phyloP scores from a whole-genome alignment of 2,888 invertebrate species.

The Scaptomyza cyrtandrae region DNA sequence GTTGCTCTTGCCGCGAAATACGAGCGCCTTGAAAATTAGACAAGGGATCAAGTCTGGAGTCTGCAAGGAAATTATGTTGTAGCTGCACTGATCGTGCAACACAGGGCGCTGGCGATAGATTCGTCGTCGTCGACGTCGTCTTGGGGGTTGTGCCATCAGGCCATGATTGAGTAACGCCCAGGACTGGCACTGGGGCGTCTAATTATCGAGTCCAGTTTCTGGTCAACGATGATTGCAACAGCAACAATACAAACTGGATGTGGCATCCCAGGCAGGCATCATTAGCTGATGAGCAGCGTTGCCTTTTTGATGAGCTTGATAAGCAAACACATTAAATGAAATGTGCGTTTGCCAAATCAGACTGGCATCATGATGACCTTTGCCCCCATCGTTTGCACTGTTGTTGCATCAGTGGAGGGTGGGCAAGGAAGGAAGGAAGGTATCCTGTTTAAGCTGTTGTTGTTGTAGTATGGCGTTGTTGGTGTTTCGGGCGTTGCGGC shows the following conservation, averaged over 20 bases:
- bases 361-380: conserved; percentile 39
- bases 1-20: conserved; percentile 64
- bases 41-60: conserved; percentile 33
- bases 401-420: not conserved
- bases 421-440: not conserved
- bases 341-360: conserved; percentile 51
- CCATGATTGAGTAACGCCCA: conserved; percentile 83
- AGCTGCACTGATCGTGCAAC: conserved; percentile 64
- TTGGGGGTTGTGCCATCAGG: conserved; percentile 81
- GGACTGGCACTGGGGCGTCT: conserved; percentile 65
- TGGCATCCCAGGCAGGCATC: conserved; percentile 36
- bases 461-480: conserved; percentile 4
- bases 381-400: conserved; percentile 21
- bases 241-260: conserved; percentile 13
- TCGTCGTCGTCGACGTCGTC: conserved; percentile 26
- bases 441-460: conserved; percentile 11
- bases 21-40: conserved; percentile 72
- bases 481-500: conserved; percentile 71
- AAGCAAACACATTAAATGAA: conserved; percentile 66
- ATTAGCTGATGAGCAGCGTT: conserved; percentile 70
- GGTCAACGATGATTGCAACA: conserved; percentile 26
- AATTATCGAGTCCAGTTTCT: conserved; percentile 60
- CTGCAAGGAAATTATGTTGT: conserved; percentile 71
- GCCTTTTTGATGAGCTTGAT: conserved; percentile 55
- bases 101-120: conserved; percentile 54